A percentile compares a stretch with the other conserved stretches of the same genome.
Conservation (phyloP, 2,113 vertebrate genomes). For the Kryptolebias marmoratus region DNA sequence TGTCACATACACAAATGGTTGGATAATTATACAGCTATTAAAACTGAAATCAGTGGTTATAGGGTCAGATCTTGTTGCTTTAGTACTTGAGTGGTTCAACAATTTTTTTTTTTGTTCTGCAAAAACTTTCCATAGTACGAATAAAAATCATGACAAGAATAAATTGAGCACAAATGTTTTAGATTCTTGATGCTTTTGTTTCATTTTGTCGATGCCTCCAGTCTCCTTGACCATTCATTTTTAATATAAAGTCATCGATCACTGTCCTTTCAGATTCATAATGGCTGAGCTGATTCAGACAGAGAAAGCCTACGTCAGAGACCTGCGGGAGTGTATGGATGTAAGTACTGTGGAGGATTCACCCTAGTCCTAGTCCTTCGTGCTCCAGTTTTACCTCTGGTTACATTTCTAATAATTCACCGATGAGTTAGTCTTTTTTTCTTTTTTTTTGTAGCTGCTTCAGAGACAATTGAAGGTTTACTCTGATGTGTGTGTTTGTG, state of each 20-base stretch:
- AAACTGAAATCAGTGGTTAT: not conserved
- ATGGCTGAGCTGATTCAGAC: slow-evolving; percentile 99
- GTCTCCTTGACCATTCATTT: not conserved
- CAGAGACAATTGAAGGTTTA: not conserved
- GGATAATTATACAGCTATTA: not conserved
- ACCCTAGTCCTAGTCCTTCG: not conserved
- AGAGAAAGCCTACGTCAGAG: slow-evolving; percentile 96
- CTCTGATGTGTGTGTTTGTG: not conserved
- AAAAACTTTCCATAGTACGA: too few relatives aligned
- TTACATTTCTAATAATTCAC: too few relatives aligned
- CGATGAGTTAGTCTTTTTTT: too few relatives aligned
- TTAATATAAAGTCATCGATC: not conserved
- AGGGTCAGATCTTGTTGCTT: too few relatives aligned
- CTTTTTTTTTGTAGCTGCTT: not conserved
- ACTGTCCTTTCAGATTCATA: slow-evolving; percentile 87
- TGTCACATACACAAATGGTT: not conserved
- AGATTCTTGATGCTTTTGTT: not conserved
- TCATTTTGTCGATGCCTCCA: not conserved
- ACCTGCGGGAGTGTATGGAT: slow-evolving; percentile 98
- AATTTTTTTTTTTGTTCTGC: too few relatives aligned
- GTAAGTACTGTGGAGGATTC: slow-evolving; percentile 79
- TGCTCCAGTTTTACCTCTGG: not conserved
- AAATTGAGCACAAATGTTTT: too few relatives aligned
- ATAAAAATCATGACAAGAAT: too few relatives aligned
- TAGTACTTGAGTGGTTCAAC: not conserved